These are phyloP conservation scores for Spisula solida DNA, from an alignment of 2,888 invertebrate genomes.

Conservation along the genomic window DNA sequence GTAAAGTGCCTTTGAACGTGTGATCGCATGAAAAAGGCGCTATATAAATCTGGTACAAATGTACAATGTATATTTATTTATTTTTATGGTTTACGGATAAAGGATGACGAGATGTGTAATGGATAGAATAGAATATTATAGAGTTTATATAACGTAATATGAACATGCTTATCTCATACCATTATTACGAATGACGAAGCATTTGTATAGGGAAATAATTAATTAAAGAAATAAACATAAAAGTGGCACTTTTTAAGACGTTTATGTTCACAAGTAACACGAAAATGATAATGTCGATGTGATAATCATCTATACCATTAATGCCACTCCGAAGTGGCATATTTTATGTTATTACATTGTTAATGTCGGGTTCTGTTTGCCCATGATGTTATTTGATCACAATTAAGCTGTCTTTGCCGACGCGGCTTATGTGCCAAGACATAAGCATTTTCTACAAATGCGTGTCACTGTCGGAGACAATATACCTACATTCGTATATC, in stretches of 20 bases:
- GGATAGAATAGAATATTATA: too few relatives aligned
- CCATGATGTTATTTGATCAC: neutral
- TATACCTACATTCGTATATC: neutral
- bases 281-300: constrained; percentile 11
- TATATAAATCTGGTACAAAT: too few relatives aligned
- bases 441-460: neutral
- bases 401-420: neutral
- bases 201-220: constrained; percentile 6
- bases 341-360: constrained; percentile 7
- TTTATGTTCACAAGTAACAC: constrained; percentile 9
- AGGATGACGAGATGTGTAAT: too few relatives aligned
- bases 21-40: too few relatives aligned
- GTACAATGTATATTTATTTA: too few relatives aligned
- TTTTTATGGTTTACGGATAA: too few relatives aligned
- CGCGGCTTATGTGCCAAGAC: neutral
- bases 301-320: constrained; percentile 7
- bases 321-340: constrained; percentile 7
- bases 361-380: neutral
- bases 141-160: too few relatives aligned
- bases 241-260: constrained; percentile 6
- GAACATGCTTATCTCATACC: neutral
- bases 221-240: neutral
- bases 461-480: neutral
- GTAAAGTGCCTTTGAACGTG: too few relatives aligned
- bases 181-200: constrained; percentile 10